phyloP scores from a whole-genome alignment of 2,113 vertebrate genomes.

The Phalacrocorax brasilianus region DNA sequence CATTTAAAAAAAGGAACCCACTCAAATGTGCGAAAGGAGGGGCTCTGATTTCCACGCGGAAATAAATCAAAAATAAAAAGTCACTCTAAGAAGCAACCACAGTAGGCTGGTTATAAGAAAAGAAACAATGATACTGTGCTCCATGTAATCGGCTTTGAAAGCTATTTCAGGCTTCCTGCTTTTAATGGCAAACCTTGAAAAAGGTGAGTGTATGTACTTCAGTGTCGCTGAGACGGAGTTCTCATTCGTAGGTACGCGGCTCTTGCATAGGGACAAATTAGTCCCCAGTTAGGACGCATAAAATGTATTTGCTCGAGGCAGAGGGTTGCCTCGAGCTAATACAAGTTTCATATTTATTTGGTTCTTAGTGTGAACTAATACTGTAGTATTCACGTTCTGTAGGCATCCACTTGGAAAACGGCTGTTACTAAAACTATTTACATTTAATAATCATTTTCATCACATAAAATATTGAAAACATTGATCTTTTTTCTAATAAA shows the following conservation, averaged over 20 bases:
- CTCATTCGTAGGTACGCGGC: fast-evolving
- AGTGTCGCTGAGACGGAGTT: neutral
- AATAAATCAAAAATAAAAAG: no score
- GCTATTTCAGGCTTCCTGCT: neutral
- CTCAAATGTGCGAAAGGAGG: neutral
- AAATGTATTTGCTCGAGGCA: neutral
- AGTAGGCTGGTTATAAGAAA: neutral
- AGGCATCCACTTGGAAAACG: neutral
- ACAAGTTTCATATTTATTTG: neutral
- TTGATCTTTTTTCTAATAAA: no score
- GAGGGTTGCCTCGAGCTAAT: neutral
- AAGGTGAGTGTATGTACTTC: neutral
- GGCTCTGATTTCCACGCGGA: neutral
- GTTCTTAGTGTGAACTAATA: no score
- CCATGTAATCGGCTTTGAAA: neutral
- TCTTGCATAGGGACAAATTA: neutral
- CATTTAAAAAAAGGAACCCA: neutral
- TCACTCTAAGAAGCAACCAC: no score
- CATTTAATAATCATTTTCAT: neutral
- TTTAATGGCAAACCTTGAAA: neutral
- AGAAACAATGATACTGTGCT: neutral
- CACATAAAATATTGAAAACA: neutral
- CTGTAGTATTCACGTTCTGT: neutral
- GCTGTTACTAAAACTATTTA: neutral
- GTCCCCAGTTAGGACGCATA: no score